Base-by-base conservation (phyloP, 2,888 invertebrate species). In the Chrysotoxum bicinctum region DNA sequence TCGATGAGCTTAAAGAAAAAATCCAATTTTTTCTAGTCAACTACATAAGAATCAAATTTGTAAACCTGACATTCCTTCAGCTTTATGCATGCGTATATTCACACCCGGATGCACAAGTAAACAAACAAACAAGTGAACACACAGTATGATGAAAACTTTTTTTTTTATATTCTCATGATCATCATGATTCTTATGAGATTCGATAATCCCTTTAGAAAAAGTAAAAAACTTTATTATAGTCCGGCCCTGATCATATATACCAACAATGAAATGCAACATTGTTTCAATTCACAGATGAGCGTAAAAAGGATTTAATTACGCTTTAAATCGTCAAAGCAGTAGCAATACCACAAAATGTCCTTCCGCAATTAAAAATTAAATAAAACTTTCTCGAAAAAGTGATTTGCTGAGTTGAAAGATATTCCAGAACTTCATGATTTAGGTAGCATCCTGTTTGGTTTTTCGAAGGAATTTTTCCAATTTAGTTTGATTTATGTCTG, bases 291-390 rank as follows among this genome's bases (percentile, higher is more conserved):
- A 21, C 3, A 45, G 21, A 58, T 37, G 32, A 48, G 3, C 14
- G 10, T 0, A 21, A 14, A 69, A 62, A 43, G 54, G 73, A 76
- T 85, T 85, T 85, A 85, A 85, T 85, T 85, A 81, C 75, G 19
- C 32, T 37, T 68, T 68, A 60, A n/a, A 50, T 45, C 21, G 37
- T 80, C 45, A 37, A 66, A 75, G 54, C 54, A 30, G 10, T 0
- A 23, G 9, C 35, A 56, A 19, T 14, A 50, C 80, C 83, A 69
- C 70, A 83, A 50, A 48, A 81, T 85, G 81, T 85, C 81, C 85
- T 85, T 85, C 81, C 85, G 85, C 85, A 81, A 85, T 81, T 81
- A 81, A 74, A 81, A 81, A 85, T 85, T 85, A 77, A 76, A 77
- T 77, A 77, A 81, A 85, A 85, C 81, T 81, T 81, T 84, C 45